phyloP scores from a whole-genome alignment of 2,113 vertebrate species.

The Carassius gibelio region DNA sequence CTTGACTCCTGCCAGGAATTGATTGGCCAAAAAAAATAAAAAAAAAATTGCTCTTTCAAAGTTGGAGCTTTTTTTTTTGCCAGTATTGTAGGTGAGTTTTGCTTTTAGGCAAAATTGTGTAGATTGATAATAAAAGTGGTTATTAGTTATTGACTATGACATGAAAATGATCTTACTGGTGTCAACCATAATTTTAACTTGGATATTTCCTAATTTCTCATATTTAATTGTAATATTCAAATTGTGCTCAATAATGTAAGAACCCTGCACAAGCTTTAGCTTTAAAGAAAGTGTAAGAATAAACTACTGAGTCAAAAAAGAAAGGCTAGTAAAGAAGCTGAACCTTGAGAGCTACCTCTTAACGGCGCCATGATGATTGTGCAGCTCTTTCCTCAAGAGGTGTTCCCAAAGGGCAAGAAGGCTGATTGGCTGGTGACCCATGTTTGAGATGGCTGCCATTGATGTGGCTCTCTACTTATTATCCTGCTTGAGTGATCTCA shows the following conservation, averaged over 20 bases:
- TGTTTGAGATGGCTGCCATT: neutral
- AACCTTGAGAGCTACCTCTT: neutral
- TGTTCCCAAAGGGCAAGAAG: neutral
- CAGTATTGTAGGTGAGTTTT: neutral
- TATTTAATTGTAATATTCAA: neutral
- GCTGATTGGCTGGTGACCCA: constrained; percentile 1
- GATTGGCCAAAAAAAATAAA: neutral
- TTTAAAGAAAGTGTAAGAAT: neutral
- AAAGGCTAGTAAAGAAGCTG: neutral
- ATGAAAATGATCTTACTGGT: neutral
- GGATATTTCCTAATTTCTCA: neutral
- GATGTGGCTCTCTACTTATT: constrained; percentile 5
- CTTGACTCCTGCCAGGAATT: neutral
- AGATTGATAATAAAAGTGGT: too few relatives aligned
- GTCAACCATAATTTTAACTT: neutral
- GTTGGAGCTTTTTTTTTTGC: neutral
- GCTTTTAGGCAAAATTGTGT: too few relatives aligned
- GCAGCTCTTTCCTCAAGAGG: neutral
- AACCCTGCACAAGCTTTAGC: neutral
- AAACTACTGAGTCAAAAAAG: neutral
- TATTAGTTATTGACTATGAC: neutral
- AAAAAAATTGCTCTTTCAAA: neutral
- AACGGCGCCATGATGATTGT: neutral
- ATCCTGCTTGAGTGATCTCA: constrained; percentile 16
- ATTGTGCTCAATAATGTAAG: neutral